Percentiles rank a stretch among this genome's conserved stretches.
Conservation (phyloP, 2,113 vertebrate species). For the Caranx melampygus region DNA sequence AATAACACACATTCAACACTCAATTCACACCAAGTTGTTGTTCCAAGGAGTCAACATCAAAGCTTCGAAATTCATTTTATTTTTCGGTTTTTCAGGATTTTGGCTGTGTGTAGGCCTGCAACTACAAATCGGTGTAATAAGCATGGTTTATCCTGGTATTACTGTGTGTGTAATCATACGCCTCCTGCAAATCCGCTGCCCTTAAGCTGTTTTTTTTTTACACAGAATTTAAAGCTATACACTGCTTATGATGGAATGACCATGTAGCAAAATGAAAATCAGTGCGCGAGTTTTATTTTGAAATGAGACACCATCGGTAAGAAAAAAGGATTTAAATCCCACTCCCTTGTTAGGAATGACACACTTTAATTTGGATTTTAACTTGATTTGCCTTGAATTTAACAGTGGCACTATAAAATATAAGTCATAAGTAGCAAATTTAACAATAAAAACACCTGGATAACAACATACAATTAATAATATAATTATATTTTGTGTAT, state of each 20-base stretch:
- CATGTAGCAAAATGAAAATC: conserved; percentile 6
- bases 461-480: too few species aligned
- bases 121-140: conserved; percentile 67
- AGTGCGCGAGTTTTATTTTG: not conserved
- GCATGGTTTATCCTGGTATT: conserved; percentile 70
- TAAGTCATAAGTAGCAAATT: too few species aligned
- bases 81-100: conserved; percentile 56
- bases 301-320: not conserved
- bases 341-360: not conserved
- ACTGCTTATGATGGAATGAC: conserved; percentile 16
- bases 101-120: conserved; percentile 25
- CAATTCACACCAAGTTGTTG: not conserved
- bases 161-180: conserved; percentile 69
- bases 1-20: not conserved
- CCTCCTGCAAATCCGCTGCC: conserved; percentile 57
- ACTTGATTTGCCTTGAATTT: not conserved
- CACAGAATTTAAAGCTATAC: conserved; percentile 54
- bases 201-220: conserved; percentile 56
- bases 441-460: too few species aligned
- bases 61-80: conserved; percentile 20
- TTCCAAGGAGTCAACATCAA: conserved; percentile 11
- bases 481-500: too few species aligned
- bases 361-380: not conserved
- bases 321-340: not conserved
- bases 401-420: not conserved